Conservation (phyloP, 2,888 invertebrate species). For the Lydus trimaculatus region DNA sequence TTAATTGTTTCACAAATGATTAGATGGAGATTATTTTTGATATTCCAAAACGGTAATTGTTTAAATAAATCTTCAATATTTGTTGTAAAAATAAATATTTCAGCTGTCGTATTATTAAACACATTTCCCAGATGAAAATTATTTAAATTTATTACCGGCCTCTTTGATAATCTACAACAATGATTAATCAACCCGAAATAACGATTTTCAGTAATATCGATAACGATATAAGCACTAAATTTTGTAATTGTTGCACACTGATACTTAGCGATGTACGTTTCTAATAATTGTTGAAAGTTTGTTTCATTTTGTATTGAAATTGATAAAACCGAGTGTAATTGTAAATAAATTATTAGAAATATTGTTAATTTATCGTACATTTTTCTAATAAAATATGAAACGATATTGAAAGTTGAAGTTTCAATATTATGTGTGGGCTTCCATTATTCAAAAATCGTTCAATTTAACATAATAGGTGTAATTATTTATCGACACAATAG, state of each 20-base stretch:
- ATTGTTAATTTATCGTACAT: neutral
- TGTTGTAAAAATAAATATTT: neutral
- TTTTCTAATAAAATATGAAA: neutral
- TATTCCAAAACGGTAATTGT: neutral
- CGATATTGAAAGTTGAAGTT: neutral
- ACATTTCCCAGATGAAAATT: neutral
- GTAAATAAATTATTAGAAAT: neutral
- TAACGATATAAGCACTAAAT: neutral
- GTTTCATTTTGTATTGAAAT: neutral
- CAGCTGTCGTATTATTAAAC: neutral
- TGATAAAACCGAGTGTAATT: neutral
- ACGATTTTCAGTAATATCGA: neutral
- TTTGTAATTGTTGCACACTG: neutral
- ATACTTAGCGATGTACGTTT: neutral
- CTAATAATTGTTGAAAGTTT: neutral
- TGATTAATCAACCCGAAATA: neutral
- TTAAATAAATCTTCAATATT: neutral
- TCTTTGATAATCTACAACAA: neutral
- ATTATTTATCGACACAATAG: neutral
- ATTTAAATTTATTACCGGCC: neutral
- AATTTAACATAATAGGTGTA: neutral
- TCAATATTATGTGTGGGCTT: neutral
- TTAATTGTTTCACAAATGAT: neutral
- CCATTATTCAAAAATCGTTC: neutral
- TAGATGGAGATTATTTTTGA: neutral